A percentile compares a stretch with the other conserved stretches of the same genome.
Conservation (phyloP, 2,888 invertebrate genomes). For the Protophormia terraenovae region DNA sequence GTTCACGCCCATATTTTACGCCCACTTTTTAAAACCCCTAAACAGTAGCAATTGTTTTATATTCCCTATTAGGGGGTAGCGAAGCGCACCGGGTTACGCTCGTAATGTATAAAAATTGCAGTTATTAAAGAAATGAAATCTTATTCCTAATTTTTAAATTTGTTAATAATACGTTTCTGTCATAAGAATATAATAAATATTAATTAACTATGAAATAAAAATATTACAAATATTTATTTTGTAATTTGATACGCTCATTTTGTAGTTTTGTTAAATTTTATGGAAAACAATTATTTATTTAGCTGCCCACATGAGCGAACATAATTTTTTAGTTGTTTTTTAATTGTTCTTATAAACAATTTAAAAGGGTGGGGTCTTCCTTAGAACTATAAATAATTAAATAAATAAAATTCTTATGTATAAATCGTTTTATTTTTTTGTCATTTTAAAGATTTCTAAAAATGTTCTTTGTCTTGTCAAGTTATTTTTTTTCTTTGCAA, state of each 20-base stretch:
- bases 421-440: background rate
- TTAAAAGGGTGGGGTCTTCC: constrained; percentile 43
- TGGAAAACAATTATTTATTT: background rate
- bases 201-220: too few species aligned
- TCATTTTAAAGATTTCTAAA: constrained; percentile 21
- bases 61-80: too few species aligned
- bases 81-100: too few species aligned
- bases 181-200: too few species aligned
- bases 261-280: background rate
- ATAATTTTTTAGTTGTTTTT: background rate
- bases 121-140: too few species aligned
- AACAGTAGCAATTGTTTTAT: too few species aligned
- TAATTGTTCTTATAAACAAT: constrained; percentile 8
- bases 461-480: constrained; percentile 45
- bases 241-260: background rate
- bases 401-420: background rate
- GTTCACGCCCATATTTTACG: too few species aligned
- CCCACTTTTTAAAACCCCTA: too few species aligned
- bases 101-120: too few species aligned
- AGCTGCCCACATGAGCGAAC: background rate
- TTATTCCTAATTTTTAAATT: too few species aligned
- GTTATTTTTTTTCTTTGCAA: constrained; percentile 38
- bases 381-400: constrained; percentile 4
- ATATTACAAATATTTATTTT: too few species aligned
- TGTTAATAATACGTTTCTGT: too few species aligned